Evolutionary conservation across 2,113 vertebrate genomes (phyloP).

Genomic region (Scalopus aquaticus): DNA sequence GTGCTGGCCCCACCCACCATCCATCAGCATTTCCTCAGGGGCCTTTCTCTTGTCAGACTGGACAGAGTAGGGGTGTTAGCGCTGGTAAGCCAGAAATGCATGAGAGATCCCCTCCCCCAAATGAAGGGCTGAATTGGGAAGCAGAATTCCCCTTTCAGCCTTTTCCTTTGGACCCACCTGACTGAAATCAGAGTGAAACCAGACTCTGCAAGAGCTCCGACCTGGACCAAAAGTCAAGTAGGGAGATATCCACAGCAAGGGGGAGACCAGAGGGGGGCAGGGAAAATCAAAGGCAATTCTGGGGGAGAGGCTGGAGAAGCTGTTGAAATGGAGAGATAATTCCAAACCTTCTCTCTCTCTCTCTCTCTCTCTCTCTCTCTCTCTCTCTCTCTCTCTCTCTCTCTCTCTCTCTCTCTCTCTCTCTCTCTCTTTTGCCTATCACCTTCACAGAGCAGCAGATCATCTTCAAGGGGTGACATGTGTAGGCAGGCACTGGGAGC

Average conservation of each 20-base stretch:
- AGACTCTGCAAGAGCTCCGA: slow-evolving; percentile 76
- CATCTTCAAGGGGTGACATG: too few relatives aligned
- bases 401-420: neutral
- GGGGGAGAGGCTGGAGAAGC: neutral
- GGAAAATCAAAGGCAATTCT: slow-evolving; percentile 70
- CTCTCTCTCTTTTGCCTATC: neutral
- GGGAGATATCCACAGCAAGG: slow-evolving; percentile 72
- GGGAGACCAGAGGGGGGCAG: slow-evolving; percentile 72
- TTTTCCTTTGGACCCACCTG: neutral
- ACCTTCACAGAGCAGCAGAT: neutral
- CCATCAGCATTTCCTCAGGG: neutral
- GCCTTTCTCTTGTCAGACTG: neutral
- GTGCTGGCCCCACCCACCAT: neutral
- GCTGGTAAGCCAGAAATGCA: neutral
- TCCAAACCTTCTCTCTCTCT: neutral
- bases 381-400: neutral
- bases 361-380: neutral
- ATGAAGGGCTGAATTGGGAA: neutral
- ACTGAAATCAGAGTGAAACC: slow-evolving; percentile 60
- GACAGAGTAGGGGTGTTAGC: too few relatives aligned
- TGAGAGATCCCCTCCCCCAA: neutral
- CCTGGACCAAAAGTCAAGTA: slow-evolving; percentile 77
- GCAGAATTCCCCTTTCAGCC: neutral
- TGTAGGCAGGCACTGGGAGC: neutral
- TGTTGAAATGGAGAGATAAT: slow-evolving; percentile 66